phyloP scores from a whole-genome alignment of 2,797 vertebrate species.

The Neosalanx taihuensis region DNA sequence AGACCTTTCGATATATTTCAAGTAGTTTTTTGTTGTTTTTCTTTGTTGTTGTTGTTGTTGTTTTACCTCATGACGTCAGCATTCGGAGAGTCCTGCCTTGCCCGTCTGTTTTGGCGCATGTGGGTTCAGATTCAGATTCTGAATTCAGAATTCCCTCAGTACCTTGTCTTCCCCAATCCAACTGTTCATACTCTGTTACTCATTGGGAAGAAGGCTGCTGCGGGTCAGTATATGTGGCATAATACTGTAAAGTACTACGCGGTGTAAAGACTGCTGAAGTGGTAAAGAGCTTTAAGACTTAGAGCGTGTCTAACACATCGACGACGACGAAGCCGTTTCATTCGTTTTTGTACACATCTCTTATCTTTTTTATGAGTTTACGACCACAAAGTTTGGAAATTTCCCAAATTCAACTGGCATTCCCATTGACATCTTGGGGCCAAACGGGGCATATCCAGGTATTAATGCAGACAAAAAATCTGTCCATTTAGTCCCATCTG shows the following conservation, averaged over 20 bases:
- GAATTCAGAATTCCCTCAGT: neutral
- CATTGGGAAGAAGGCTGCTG: slow-evolving; percentile 37
- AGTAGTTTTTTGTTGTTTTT: slow-evolving; percentile 60
- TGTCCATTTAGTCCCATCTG: neutral
- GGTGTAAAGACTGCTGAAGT: neutral
- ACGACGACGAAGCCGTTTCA: neutral
- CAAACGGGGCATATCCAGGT: neutral
- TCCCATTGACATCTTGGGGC: neutral
- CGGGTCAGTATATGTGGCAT: slow-evolving; percentile 12
- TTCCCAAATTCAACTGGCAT: neutral
- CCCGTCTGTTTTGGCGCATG: slow-evolving; percentile 59
- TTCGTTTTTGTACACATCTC: neutral
- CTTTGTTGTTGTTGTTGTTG: slow-evolving; percentile 11
- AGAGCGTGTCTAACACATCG: neutral
- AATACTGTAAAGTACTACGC: slow-evolving; percentile 1
- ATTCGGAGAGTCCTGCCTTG: slow-evolving; percentile 63
- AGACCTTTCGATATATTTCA: neutral
- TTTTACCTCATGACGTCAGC: slow-evolving; percentile 64
- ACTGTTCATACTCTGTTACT: slow-evolving; percentile 27
- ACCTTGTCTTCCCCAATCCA: slow-evolving; percentile 35
- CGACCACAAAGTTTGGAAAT: neutral
- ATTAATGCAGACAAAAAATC: neutral
- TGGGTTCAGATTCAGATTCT: slow-evolving; percentile 30
- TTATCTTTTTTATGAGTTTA: neutral
- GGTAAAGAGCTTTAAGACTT: neutral